Evolutionary conservation across 1,140 invertebrate species (phyloP).

Genomic region (Colletes latitarsis): DNA sequence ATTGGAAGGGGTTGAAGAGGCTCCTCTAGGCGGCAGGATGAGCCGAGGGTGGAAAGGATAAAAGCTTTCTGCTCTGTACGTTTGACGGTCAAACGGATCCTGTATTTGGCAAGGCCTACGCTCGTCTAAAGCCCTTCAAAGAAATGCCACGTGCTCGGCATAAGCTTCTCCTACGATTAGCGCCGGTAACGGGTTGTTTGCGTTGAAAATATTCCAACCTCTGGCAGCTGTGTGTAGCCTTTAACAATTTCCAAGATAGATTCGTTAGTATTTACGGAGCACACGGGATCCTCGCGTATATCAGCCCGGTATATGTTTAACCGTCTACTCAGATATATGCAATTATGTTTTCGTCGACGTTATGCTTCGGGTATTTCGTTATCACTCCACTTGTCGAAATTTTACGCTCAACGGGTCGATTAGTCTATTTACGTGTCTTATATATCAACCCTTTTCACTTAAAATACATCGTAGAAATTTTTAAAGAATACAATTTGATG

Average conservation of each 20-base stretch:
- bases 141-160: slow-evolving; percentile 72
- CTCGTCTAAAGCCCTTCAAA: slow-evolving; percentile 72
- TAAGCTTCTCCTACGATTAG: slow-evolving; percentile 72
- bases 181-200: slow-evolving; percentile 71
- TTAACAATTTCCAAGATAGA: slow-evolving; percentile 59
- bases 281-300: slow-evolving; percentile 42
- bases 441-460: too few species aligned
- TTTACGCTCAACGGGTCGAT: neutral
- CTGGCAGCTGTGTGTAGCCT: slow-evolving; percentile 23
- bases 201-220: slow-evolving; percentile 66
- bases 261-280: slow-evolving; percentile 51
- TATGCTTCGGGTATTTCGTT: neutral
- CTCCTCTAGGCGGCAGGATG: slow-evolving; percentile 55
- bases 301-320: slow-evolving; percentile 19
- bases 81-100: slow-evolving; percentile 76
- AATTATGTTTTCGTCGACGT: neutral
- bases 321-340: neutral
- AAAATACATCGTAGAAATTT: too few species aligned
- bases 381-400: neutral
- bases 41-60: slow-evolving; percentile 74
- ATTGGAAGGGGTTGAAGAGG: slow-evolving; percentile 36
- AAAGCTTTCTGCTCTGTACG: slow-evolving; percentile 76
- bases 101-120: slow-evolving; percentile 76
- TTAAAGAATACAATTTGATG: too few species aligned
- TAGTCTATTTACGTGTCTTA: too few species aligned